Evolutionary conservation across 2,888 invertebrate genomes (phyloP).

Genomic region (Tipula confusa): DNA sequence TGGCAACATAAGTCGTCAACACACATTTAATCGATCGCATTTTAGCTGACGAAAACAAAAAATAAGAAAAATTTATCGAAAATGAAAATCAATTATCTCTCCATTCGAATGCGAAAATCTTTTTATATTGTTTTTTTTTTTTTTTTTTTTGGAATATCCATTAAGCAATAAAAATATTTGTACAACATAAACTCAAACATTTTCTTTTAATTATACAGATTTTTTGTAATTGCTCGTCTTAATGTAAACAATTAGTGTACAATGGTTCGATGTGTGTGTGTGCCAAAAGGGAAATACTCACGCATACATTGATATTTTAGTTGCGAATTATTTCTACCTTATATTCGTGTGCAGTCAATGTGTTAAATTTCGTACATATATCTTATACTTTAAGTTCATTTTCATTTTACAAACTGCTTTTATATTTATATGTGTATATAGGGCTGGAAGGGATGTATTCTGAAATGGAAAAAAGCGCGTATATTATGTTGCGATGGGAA

Average conservation of each 20-base stretch:
- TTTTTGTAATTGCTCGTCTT: neutral
- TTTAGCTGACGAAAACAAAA: neutral
- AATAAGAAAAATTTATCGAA: neutral
- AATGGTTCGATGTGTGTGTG: neutral
- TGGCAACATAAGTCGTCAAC: neutral
- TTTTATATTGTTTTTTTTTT: neutral
- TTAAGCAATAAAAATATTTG: constrained; percentile 25
- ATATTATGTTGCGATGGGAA: neutral
- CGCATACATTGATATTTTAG: neutral
- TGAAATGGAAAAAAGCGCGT: neutral
- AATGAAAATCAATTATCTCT: neutral
- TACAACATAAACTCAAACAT: neutral
- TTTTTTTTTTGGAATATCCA: neutral
- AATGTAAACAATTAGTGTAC: neutral
- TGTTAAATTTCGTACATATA: neutral
- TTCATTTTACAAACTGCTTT: neutral
- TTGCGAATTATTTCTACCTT: neutral
- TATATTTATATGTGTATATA: neutral
- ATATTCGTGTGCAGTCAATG: neutral
- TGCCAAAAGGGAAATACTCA: neutral
- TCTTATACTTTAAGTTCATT: neutral
- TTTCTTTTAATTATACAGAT: constrained; percentile 6
- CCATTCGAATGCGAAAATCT: neutral
- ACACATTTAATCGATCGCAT: neutral
- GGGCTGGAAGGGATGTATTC: neutral